Evolutionary conservation across 92 coral and sea anemone species (phyloP).

Genomic region (Zoanthus sansibaricus): DNA sequence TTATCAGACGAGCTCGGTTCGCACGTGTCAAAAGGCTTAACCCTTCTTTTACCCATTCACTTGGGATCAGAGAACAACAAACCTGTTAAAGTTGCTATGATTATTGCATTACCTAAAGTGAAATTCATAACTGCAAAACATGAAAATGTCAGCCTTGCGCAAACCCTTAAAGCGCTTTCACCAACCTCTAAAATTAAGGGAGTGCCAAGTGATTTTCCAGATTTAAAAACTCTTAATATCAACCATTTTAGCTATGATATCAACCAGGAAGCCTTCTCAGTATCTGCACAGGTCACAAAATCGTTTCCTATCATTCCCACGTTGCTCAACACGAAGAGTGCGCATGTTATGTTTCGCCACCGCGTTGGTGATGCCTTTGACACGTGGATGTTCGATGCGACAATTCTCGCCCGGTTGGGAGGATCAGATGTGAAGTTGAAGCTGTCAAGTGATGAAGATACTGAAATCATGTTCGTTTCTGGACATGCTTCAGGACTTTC

Average conservation of each 20-base stretch:
- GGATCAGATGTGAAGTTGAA: slow-evolving; percentile 74
- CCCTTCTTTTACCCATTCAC: slow-evolving; percentile 89
- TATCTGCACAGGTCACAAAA: slow-evolving; percentile 71
- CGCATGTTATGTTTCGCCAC: slow-evolving; percentile 82
- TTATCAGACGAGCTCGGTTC: slow-evolving; percentile 85
- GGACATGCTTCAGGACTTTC: slow-evolving; percentile 83
- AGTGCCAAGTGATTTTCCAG: slow-evolving; percentile 83
- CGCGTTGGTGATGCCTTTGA: slow-evolving; percentile 89
- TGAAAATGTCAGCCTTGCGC: slow-evolving; percentile 81
- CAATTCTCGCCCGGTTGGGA: slow-evolving; percentile 74
- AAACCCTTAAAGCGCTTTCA: slow-evolving; percentile 87
- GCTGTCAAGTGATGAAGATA: slow-evolving; percentile 75
- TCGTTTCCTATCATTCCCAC: slow-evolving; percentile 79
- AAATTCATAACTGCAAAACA: slow-evolving; percentile 84
- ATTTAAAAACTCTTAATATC: slow-evolving; percentile 70
- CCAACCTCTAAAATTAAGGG: slow-evolving; percentile 79
- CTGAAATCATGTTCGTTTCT: slow-evolving; percentile 71
- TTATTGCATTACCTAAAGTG: slow-evolving; percentile 75
- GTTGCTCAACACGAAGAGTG: slow-evolving; percentile 70
- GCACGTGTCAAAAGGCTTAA: slow-evolving; percentile 88
- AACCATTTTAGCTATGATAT: slow-evolving; percentile 88
- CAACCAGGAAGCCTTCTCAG: slow-evolving; percentile 81
- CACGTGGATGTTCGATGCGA: slow-evolving; percentile 87
- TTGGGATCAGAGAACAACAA: slow-evolving; percentile 70
- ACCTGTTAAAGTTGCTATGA: slow-evolving; percentile 86